Evolutionary conservation across 2,113 vertebrate species (phyloP).

Genomic region (Corythornis madagascariensis): DNA sequence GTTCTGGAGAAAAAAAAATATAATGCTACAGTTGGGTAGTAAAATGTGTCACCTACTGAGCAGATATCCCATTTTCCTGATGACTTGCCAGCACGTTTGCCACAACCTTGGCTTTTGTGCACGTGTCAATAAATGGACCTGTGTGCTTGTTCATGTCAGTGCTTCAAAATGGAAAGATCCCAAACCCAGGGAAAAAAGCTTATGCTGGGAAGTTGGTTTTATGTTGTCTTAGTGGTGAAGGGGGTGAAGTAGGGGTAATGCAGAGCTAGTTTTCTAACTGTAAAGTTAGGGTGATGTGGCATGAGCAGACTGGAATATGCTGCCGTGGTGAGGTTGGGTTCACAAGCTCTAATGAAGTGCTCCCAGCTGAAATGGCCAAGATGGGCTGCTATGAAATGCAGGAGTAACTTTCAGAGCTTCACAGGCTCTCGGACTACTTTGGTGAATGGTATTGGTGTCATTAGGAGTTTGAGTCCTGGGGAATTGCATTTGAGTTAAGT

Average conservation of each 20-base stretch:
- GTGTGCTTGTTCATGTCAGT: conserved; percentile 59
- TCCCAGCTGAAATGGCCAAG: neutral
- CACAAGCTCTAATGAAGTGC: neutral
- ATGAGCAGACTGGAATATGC: neutral
- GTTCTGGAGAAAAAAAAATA: neutral
- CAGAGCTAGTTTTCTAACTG: neutral
- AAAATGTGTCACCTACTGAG: conserved; percentile 22
- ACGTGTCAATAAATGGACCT: neutral
- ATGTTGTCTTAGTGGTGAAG: neutral
- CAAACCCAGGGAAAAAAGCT: neutral
- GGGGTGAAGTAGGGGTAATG: neutral
- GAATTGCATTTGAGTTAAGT: neutral
- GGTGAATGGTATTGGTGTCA: neutral
- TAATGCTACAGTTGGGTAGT: conserved; percentile 34
- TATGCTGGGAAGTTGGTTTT: neutral
- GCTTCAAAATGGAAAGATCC: conserved; percentile 68
- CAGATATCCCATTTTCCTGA: neutral
- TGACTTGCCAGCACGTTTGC: neutral
- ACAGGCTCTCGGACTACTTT: neutral
- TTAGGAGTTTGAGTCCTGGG: neutral
- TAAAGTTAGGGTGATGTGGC: neutral
- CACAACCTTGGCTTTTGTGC: neutral
- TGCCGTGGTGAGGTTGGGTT: neutral
- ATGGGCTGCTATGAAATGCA: neutral
- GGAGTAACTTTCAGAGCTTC: neutral